phyloP scores from a whole-genome alignment of 2,888 invertebrate genomes.

The Ferrisia virgata region DNA sequence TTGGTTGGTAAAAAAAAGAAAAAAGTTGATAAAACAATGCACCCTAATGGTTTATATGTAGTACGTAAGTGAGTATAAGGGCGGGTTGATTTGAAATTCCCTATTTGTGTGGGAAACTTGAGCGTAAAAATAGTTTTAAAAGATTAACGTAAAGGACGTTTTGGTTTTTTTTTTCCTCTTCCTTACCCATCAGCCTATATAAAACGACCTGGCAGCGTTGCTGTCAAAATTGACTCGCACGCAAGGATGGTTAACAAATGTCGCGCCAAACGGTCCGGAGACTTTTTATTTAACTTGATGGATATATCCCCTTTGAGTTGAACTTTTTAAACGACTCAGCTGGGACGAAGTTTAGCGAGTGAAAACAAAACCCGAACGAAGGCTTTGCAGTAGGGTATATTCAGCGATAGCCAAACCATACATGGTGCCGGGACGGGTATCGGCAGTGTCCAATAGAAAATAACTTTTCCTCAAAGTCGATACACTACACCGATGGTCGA shows the following conservation, averaged over 20 bases:
- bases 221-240: slow-evolving; percentile 40
- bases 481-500: slow-evolving; percentile 31
- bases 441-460: not conserved
- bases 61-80: too few relatives aligned
- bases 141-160: slow-evolving; percentile 31
- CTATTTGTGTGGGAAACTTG: not conserved
- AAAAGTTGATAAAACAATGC: not conserved
- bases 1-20: too few relatives aligned
- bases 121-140: slow-evolving; percentile 35
- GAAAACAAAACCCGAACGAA: slow-evolving; percentile 34
- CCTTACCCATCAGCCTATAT: not conserved
- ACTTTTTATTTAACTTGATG: slow-evolving; percentile 43
- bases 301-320: slow-evolving; percentile 40
- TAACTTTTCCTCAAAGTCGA: slow-evolving; percentile 33
- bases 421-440: too few relatives aligned
- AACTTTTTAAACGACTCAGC: slow-evolving; percentile 43
- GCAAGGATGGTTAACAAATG: slow-evolving; percentile 31
- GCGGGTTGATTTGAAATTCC: not conserved
- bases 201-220: slow-evolving; percentile 5
- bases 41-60: not conserved
- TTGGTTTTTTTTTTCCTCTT: not conserved
- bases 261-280: slow-evolving; percentile 42
- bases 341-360: slow-evolving; percentile 40
- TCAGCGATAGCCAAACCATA: not conserved
- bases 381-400: not conserved